Conservation (phyloP, 2,113 vertebrate genomes). For the Mesocricetus auratus region DNA sequence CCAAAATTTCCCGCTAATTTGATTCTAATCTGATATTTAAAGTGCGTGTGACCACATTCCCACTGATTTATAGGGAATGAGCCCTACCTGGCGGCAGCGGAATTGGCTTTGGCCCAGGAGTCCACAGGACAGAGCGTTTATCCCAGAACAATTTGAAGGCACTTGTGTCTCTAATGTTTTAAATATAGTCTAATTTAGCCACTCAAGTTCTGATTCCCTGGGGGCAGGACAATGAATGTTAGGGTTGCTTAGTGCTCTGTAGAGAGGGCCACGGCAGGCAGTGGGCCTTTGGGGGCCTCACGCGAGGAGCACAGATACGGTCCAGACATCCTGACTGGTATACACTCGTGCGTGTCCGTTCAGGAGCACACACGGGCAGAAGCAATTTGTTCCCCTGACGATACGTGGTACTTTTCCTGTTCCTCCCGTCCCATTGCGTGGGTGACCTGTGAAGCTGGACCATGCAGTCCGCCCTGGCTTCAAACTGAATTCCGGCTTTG, state of each 20-base stretch:
- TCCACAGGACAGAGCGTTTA: slow-evolving; percentile 61
- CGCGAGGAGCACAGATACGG: neutral
- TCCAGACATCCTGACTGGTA: neutral
- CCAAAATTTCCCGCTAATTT: slow-evolving; percentile 83
- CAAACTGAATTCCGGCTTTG: neutral
- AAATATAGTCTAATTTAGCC: neutral
- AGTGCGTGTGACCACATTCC: slow-evolving; percentile 73
- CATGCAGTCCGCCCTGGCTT: rapidly evolving
- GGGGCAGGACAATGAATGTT: neutral
- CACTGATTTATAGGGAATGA: slow-evolving; percentile 79
- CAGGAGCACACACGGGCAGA: neutral
- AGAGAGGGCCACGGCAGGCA: rapidly evolving
- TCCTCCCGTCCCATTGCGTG: neutral
- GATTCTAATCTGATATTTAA: slow-evolving; percentile 84
- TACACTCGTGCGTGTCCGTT: neutral
- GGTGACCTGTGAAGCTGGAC: neutral
- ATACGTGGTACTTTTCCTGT: neutral
- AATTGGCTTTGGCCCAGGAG: slow-evolving; percentile 66
- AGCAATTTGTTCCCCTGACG: neutral
- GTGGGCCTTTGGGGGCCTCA: neutral
- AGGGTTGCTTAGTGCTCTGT: neutral
- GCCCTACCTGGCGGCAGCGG: slow-evolving; percentile 67
- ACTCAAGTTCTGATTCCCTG: neutral
- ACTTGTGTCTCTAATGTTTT: neutral
- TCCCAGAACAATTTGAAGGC: slow-evolving; percentile 36